These are phyloP conservation scores for Lycia hirtaria DNA, from an alignment of 2,888 invertebrate genomes.

Conservation along the genomic window DNA sequence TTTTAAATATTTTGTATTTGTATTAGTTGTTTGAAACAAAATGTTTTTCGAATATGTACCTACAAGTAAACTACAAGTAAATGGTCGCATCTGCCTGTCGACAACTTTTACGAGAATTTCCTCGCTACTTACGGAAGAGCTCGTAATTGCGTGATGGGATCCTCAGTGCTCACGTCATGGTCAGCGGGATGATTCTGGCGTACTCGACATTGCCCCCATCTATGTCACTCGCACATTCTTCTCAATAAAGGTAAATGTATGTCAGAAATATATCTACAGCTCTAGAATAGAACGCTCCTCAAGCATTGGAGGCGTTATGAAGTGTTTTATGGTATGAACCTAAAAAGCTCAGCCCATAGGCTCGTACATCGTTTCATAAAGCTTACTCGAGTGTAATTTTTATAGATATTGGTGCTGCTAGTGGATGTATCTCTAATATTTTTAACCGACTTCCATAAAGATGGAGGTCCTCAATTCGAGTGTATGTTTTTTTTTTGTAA, in stretches of 20 bases:
- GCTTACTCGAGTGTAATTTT: not conserved
- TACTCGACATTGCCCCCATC: not conserved
- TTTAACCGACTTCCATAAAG: no score
- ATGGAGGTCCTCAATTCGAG: no score
- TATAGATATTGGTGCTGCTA: not conserved
- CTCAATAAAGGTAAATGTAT: not conserved
- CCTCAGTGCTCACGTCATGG: conserved; percentile 1
- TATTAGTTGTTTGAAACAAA: no score
- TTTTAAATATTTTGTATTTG: no score
- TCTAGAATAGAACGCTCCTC: not conserved
- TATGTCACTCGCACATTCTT: not conserved
- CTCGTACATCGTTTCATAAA: not conserved
- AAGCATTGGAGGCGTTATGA: not conserved
- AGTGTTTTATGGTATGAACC: not conserved
- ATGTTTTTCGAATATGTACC: no score
- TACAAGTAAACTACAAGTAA: no score
- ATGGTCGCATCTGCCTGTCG: not conserved
- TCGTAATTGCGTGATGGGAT: conserved; percentile 13
- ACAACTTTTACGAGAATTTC: conserved; percentile 10
- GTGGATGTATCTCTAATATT: no score
- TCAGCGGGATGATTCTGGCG: not conserved
- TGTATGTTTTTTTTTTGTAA: no score
- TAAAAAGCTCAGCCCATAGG: not conserved
- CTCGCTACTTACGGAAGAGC: not conserved
- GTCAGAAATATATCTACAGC: not conserved